Base-by-base conservation (phyloP, 1,140 invertebrate species). In the Ceratitis capitata region DNA sequence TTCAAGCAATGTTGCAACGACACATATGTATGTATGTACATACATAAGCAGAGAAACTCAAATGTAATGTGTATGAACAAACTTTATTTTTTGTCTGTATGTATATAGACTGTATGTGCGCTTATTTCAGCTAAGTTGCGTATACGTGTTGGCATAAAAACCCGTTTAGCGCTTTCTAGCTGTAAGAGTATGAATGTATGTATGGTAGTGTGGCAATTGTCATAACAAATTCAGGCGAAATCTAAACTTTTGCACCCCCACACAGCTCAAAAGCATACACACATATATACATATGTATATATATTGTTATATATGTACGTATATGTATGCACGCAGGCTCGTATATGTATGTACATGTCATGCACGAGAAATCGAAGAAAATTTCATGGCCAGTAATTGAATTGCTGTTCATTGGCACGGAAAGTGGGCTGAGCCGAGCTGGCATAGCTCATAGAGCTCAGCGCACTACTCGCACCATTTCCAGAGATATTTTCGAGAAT, bases 331-430 rank as follows among this genome's bases (percentile, higher is more conserved):
- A 26, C 10, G 7, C 1, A 47, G 7, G 0, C 45, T 47, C 51
- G 51, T 53, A 14, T 14, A 47, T 47, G 45, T 53, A 3, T 16
- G 56, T 26, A 29, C 10, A n/a, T n/a, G n/a, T n/a, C n/a, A 26
- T 69, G 69, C 39, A 2, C 39, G 10, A 45, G 69, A 23, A 47
- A 23, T 78, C 69, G 69, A 78, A 45, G 69, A 47, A 78, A 78
- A 45, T 78, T 45, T 78, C 69, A 78, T 78, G 69, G 69, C 42
- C 69, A 78, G 69, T 26, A 78, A 78, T 78, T 78, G 69, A 78
- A 78, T 78, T 78, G 69, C 69, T 78, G 69, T 78, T 42, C 69
- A 45, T 78, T 78, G 69, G 69, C 69, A 78, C 16, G 69, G 42
- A 78, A 78, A 78, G 69, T n/a, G 35, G 39, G 19, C 7, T n/a